Base-by-base conservation (phyloP, 2,797 vertebrate species). In the Emydoidea blandingii region DNA sequence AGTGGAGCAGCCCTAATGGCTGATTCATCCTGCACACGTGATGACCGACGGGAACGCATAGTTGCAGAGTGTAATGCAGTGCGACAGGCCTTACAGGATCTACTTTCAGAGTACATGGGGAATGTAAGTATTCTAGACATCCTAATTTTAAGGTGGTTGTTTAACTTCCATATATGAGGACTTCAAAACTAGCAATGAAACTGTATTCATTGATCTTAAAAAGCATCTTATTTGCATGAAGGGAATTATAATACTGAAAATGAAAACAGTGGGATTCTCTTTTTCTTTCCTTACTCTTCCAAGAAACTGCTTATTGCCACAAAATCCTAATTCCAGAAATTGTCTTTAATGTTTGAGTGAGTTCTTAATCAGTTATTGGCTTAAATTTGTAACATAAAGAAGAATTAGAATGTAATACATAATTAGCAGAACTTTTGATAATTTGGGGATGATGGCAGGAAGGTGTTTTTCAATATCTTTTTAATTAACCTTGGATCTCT, bases 61-160 rank as follows among this genome's bases (percentile, higher is more conserved):
- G 99, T 99, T 94, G 99, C 99, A 1, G 99, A 99, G 97, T 99
- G 99, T 97, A 99, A 99, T 97, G 99, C 99, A 2, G 99, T 99
- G 92, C 99, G 99, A 94, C 99, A 99, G 98, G 99, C 99, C 72
- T 98, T 99, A 93, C 99, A 99, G 98, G 99, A 99, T 98, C 98
- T 99, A 74, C 99, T 99, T n/a, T 99, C 99, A 0, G 99, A 99
- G 93, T 99, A 99, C 94, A 99, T 99, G 99, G 99, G 99, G 96
- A 99, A 99, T 89, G 99, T 99, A 98, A 98, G 99, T 98, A 78
- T 87, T 88, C 59, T 65, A 47, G 56, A 37, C 15, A 54, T 31
- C 21, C 37, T 50, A 47, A 25, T 25, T 27, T 83, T 7, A 3
- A 23, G 4, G 44, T 83, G 4, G 65, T 57, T 54, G 4, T 25